Evolutionary conservation across 2,888 invertebrate genomes (phyloP).

Genomic region (Gastracanthus pulcherrimus): DNA sequence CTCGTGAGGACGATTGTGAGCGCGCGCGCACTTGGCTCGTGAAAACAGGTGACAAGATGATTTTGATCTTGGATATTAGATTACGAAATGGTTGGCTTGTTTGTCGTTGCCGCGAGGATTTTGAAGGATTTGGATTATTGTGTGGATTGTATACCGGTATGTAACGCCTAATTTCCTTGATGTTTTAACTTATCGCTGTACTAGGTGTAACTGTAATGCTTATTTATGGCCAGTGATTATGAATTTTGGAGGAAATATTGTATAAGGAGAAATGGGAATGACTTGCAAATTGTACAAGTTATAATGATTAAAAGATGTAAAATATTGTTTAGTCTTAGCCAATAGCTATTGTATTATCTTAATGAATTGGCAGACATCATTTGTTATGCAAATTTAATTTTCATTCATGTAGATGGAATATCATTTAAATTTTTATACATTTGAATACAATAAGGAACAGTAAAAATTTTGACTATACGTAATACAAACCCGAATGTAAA

Average conservation of each 20-base stretch:
- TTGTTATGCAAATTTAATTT: neutral
- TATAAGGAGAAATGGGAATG: neutral
- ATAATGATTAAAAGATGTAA: neutral
- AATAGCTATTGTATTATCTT: neutral
- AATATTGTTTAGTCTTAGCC: neutral
- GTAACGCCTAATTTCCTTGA: neutral
- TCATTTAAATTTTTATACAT: neutral
- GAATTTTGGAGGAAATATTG: neutral
- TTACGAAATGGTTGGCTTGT: neutral
- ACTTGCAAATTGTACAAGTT: neutral
- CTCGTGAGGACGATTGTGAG: no score
- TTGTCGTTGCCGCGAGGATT: neutral
- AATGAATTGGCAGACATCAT: neutral
- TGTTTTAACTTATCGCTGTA: neutral
- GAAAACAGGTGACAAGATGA: conserved; percentile 1
- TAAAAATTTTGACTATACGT: neutral
- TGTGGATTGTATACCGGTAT: neutral
- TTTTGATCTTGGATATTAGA: neutral
- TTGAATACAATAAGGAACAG: neutral
- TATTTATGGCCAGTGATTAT: neutral
- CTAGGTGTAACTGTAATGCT: neutral
- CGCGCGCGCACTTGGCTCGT: neutral
- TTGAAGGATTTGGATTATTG: neutral
- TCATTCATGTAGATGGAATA: neutral
- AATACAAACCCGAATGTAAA: neutral